These are phyloP conservation scores for Bacillus rossius DNA, from an alignment of 1,140 invertebrate species.

Conservation along the genomic window DNA sequence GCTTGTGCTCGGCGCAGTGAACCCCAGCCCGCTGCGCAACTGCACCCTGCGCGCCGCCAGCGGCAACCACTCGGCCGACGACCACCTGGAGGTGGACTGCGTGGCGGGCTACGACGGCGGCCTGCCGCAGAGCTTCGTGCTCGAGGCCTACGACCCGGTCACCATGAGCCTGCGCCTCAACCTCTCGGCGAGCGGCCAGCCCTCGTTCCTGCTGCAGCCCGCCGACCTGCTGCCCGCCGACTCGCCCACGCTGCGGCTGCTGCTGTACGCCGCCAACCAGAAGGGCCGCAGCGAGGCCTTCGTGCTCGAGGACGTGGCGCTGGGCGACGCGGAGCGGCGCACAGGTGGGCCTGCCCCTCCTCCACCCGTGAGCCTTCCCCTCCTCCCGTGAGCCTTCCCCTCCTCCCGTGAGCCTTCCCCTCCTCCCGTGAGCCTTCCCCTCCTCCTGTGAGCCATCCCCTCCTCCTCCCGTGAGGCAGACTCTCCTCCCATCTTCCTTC, in stretches of 20 bases:
- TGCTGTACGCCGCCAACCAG: slow-evolving; percentile 79
- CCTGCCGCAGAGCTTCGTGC: slow-evolving; percentile 69
- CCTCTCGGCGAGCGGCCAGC: slow-evolving; percentile 49
- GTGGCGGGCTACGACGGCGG: slow-evolving; percentile 78
- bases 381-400: too few relatives aligned
- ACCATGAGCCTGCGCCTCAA: slow-evolving; percentile 65
- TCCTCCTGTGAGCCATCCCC: too few relatives aligned
- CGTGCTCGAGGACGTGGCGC: slow-evolving; percentile 75
- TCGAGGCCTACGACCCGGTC: slow-evolving; percentile 71
- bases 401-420: too few relatives aligned
- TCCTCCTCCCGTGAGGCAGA: too few relatives aligned
- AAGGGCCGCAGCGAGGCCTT: slow-evolving; percentile 79
- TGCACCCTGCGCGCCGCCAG: slow-evolving; percentile 73
- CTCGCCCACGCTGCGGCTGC: slow-evolving; percentile 60
- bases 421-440: too few relatives aligned
- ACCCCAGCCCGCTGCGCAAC: slow-evolving; percentile 73
- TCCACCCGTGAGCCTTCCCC: too few relatives aligned
- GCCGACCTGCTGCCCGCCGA: slow-evolving; percentile 54
- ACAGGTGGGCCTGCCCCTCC: background rate
- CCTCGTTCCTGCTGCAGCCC: slow-evolving; percentile 63
- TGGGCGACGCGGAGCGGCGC: slow-evolving; percentile 60
- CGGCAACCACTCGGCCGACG: slow-evolving; percentile 46
- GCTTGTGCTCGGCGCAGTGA: slow-evolving; percentile 53
- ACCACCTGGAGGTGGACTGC: slow-evolving; percentile 67
- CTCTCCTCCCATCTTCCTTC: too few relatives aligned